Conservation (phyloP, 2,113 vertebrate genomes). For the Pelodiscus sinensis region DNA sequence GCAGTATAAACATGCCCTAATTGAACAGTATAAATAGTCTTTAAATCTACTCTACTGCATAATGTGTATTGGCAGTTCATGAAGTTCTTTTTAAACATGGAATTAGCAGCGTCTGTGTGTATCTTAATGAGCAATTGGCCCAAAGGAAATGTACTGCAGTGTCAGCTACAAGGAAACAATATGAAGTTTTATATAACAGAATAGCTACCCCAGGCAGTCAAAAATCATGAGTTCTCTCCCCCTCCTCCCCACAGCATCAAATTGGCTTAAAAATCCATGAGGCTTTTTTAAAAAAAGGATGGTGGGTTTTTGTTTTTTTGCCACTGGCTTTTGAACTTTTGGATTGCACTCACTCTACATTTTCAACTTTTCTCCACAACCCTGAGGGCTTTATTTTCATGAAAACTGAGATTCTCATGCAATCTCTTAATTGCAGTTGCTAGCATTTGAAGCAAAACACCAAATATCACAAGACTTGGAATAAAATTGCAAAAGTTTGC, state of each 20-base stretch:
- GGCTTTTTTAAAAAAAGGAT: background rate
- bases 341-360: background rate
- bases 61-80: background rate
- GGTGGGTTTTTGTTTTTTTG: background rate
- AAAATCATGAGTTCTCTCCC: background rate
- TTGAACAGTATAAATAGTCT: background rate
- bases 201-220: background rate
- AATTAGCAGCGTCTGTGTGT: background rate
- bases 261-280: background rate
- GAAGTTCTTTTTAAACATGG: background rate
- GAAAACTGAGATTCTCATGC: background rate
- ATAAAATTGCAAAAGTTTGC: background rate
- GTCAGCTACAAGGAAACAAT: background rate
- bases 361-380: background rate
- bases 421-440: background rate
- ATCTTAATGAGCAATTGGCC: background rate
- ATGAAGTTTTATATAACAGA: background rate
- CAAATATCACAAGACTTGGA: background rate
- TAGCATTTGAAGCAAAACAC: background rate
- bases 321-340: background rate
- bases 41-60: background rate
- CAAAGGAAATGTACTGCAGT: background rate
- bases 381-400: background rate
- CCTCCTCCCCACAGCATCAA: background rate
- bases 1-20: no score